Evolutionary conservation across 2,797 vertebrate species (phyloP).

Genomic region (Argya squamiceps): DNA sequence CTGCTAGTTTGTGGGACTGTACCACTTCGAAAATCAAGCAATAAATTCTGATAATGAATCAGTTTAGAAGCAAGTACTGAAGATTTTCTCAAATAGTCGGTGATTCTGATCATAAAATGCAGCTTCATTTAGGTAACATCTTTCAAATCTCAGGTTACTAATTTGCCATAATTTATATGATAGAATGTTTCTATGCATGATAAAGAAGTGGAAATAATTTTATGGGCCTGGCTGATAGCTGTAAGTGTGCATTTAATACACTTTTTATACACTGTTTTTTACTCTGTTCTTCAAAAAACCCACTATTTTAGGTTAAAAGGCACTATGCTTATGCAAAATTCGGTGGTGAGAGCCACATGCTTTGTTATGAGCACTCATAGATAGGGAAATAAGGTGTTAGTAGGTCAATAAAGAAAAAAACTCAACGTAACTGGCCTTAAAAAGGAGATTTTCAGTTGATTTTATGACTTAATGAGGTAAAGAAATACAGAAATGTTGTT

Average conservation of each 20-base stretch:
- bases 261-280: background rate
- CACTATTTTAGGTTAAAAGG: background rate
- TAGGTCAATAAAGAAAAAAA: background rate
- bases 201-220: background rate
- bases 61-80: background rate
- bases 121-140: background rate
- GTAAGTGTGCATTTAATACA: background rate
- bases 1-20: background rate
- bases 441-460: background rate
- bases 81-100: background rate
- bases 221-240: background rate
- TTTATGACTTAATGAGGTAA: background rate
- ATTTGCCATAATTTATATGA: background rate
- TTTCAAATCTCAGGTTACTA: background rate
- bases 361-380: background rate
- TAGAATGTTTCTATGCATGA: background rate
- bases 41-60: background rate
- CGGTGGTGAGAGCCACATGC: rapidly evolving
- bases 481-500: background rate
- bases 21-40: background rate
- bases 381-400: background rate
- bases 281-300: background rate
- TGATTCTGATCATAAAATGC: background rate
- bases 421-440: background rate
- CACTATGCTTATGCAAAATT: background rate